Evolutionary conservation across 1,140 invertebrate genomes (phyloP), one percentile per base, ranked within the genome.

Genomic region (Cataglyphis hispanica): DNA sequence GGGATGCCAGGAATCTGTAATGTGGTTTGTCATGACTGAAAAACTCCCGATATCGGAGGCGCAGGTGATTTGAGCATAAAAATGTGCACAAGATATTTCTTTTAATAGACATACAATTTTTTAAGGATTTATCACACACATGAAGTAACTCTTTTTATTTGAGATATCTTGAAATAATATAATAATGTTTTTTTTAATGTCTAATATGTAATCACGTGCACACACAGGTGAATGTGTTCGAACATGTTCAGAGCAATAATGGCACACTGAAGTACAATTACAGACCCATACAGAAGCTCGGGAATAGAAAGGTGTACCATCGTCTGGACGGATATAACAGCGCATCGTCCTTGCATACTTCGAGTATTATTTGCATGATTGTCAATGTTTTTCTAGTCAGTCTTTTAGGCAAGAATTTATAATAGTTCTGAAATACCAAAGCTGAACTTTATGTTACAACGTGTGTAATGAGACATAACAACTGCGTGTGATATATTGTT

Each of bases 11-110:
- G 97, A 98, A 91, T 95, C 96, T 27, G 97, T 98, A 1, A 95
- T 96, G 1, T 98, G 97, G 97, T 97, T 97, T 7, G 95, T 98
- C 3, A 95, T 98, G 76, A 95, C 96, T 1, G 93, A 96, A 53
- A 96, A 96, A 58, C 92, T 96, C 31, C 94, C 95, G 0, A 95
- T 98, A 46, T 96, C 96, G 0, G 89, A 95, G 50, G 87, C 94
- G 11, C 96, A 97, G 95, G 96, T 97, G 87, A 86, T 83, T 60
- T 10, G 66, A 50, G 31, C 22, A 19, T 60, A 60, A 60, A 40
- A 75, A 11, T 60, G 3, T 25, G 1, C 16, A 58, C 2, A 40
- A 10, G 37, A 34, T 3, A 2, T 22, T 66, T 22, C 1, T 8
- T 34, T 77, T 64, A 37, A 27, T 34, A 4, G 4, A 56, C 3